phyloP scores from a whole-genome alignment of 1,140 invertebrate genomes.

The Polypedilum pembai region DNA sequence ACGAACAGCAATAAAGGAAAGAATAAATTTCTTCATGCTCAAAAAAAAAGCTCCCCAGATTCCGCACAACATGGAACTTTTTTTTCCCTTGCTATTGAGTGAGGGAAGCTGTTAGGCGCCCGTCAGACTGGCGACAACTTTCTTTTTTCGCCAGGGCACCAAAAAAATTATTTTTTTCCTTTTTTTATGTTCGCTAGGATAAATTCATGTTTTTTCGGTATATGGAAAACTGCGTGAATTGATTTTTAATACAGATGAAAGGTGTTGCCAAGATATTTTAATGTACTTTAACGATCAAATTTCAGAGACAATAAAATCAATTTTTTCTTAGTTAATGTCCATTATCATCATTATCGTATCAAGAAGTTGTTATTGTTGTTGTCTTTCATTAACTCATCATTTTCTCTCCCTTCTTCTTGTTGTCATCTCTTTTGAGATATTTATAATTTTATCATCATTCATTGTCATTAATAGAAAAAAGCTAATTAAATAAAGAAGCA shows the following conservation, averaged over 20 bases:
- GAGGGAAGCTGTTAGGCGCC: background rate
- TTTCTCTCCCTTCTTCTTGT: background rate
- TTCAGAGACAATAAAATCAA: too few relatives aligned
- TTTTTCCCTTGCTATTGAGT: too few relatives aligned
- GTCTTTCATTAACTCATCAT: slow-evolving; percentile 7
- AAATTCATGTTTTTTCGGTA: too few relatives aligned
- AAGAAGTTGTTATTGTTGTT: background rate
- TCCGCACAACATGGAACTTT: slow-evolving; percentile 2
- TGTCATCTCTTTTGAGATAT: background rate
- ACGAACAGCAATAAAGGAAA: too few relatives aligned
- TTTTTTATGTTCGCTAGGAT: too few relatives aligned
- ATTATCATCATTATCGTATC: background rate
- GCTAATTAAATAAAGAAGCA: slow-evolving; percentile 14
- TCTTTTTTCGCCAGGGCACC: slow-evolving; percentile 8
- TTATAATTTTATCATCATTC: slow-evolving; percentile 14
- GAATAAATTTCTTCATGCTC: background rate
- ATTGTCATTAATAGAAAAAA: slow-evolving; percentile 19
- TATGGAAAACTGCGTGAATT: too few relatives aligned
- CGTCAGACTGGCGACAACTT: slow-evolving; percentile 10
- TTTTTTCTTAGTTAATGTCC: background rate
- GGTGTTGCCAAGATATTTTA: too few relatives aligned
- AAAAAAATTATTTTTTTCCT: background rate
- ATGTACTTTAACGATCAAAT: too few relatives aligned
- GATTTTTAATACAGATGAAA: too few relatives aligned
- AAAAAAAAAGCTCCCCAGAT: background rate